Conservation (phyloP, 2,113 vertebrate genomes). For the Holacanthus passer region DNA sequence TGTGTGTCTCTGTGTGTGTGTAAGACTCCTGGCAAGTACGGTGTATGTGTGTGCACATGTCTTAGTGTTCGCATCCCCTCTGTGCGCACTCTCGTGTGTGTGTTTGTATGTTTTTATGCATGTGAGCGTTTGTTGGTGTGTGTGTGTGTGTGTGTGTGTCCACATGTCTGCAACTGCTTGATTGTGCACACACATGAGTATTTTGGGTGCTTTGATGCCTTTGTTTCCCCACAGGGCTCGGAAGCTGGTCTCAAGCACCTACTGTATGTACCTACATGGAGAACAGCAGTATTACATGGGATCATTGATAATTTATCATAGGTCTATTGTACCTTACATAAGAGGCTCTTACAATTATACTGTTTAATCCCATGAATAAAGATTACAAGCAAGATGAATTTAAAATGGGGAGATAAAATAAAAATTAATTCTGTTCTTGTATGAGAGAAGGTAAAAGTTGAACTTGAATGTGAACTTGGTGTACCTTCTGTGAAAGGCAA, state of each 20-base stretch:
- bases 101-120: neutral
- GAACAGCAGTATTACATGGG: conserved; percentile 41
- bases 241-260: conserved; percentile 57
- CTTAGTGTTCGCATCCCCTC: conserved; percentile 20
- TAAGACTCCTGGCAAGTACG: conserved; percentile 35
- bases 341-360: conserved; percentile 44
- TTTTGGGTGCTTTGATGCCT: conserved; percentile 73
- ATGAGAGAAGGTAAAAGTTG: conserved; percentile 17
- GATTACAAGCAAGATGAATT: conserved; percentile 23
- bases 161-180: conserved; percentile 44
- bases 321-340: conserved; percentile 45
- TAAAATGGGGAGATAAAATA: conserved; percentile 11
- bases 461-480: conserved; percentile 36
- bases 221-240: conserved; percentile 57
- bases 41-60: conserved; percentile 40
- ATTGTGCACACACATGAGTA: conserved; percentile 69
- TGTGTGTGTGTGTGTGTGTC: conserved; percentile 26
- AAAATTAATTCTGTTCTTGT: conserved; percentile 20
- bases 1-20: conserved; percentile 51
- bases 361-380: conserved; percentile 63
- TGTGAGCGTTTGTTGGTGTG: conserved; percentile 18
- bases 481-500: conserved; percentile 14
- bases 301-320: conserved; percentile 60
- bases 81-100: conserved; percentile 10
- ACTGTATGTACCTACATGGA: conserved; percentile 43